Conservation (phyloP, 1,140 invertebrate genomes). For the Drosophila hydei region DNA sequence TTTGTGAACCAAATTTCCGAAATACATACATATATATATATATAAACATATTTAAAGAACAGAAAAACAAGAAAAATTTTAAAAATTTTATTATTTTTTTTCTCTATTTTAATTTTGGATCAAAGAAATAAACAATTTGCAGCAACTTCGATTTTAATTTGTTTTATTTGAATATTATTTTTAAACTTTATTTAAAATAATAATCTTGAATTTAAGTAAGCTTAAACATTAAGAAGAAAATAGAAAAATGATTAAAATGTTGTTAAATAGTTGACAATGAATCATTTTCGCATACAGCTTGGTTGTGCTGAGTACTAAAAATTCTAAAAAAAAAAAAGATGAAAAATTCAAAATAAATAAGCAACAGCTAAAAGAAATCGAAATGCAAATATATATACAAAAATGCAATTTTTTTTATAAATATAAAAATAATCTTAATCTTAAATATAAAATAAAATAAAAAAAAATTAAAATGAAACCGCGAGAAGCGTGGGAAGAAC, state of each 20-base stretch:
- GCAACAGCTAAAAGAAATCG: background rate
- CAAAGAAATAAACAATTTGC: slow-evolving; percentile 40
- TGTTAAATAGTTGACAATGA: slow-evolving; percentile 34
- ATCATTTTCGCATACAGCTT: slow-evolving; percentile 55
- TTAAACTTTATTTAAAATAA: too few species aligned
- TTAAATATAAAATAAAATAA: slow-evolving; percentile 4
- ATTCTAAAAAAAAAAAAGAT: slow-evolving; percentile 34
- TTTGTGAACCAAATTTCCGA: slow-evolving; percentile 22
- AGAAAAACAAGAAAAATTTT: background rate
- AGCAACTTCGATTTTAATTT: slow-evolving; percentile 32
- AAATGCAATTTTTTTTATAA: slow-evolving; percentile 20
- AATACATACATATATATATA: slow-evolving; percentile 13
- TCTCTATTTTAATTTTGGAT: slow-evolving; percentile 22
- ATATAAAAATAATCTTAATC: slow-evolving; percentile 26
- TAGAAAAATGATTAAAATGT: background rate
- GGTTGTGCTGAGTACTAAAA: slow-evolving; percentile 72
- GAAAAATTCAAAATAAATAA: slow-evolving; percentile 19
- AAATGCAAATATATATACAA: slow-evolving; percentile 24
- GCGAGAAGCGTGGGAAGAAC: background rate
- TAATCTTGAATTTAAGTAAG: slow-evolving; percentile 23
- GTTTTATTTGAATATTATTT: too few species aligned
- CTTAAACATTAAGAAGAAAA: background rate
- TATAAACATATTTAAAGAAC: slow-evolving; percentile 8
- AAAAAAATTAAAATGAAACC: slow-evolving; percentile 3
- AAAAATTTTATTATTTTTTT: slow-evolving; percentile 32